A percentile compares a stretch with the other conserved stretches of the same genome.
These are phyloP conservation scores for Chloroceryle aenea DNA, from an alignment of 2,113 vertebrate genomes.

Conservation along the genomic window DNA sequence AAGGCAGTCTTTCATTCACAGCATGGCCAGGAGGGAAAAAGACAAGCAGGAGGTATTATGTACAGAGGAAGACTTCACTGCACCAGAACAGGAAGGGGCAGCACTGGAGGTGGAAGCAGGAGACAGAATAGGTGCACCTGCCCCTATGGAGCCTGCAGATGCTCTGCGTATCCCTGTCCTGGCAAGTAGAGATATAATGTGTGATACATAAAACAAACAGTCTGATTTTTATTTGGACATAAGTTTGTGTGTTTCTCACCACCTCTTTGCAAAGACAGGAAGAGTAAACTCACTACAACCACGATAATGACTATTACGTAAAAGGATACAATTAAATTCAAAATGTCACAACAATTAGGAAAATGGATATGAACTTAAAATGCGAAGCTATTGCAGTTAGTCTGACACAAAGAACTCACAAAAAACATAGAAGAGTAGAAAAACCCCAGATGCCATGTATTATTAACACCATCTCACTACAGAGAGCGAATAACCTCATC, in stretches of 20 bases:
- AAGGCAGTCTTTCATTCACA: background rate
- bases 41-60: background rate
- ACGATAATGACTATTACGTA: background rate
- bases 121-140: accelerated
- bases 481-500: background rate
- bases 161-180: background rate
- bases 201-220: background rate
- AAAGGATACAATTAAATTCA: background rate
- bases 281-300: background rate
- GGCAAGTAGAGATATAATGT: background rate
- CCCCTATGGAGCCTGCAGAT: background rate
- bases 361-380: background rate
- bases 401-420: background rate
- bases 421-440: background rate
- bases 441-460: background rate
- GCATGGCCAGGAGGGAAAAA: background rate
- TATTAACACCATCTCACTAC: background rate
- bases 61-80: background rate
- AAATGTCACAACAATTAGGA: background rate
- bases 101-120: background rate
- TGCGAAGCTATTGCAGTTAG: background rate
- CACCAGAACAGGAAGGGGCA: background rate
- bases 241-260: background rate
- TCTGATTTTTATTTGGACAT: background rate
- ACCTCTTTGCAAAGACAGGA: background rate